A percentile compares a stretch with the other conserved stretches of the same genome.
Evolutionary conservation across 1,140 invertebrate species (phyloP).

Genomic region (Drosophila baimaii): DNA sequence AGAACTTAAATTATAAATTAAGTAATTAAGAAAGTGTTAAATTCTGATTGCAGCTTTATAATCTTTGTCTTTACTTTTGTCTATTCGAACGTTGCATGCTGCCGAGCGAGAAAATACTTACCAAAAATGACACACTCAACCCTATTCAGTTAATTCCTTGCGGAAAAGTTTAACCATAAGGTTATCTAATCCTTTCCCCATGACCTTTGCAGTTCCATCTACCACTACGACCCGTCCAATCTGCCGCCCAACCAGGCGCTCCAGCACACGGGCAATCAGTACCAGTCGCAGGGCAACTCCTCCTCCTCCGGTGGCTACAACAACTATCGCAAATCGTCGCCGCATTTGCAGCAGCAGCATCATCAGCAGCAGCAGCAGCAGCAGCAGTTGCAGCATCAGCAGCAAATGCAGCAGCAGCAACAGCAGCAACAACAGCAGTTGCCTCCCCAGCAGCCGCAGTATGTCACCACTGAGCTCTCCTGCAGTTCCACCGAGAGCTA

Average conservation of each 20-base stretch:
- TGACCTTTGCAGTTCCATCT: slow-evolving; percentile 85
- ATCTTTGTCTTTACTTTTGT: slow-evolving; percentile 17
- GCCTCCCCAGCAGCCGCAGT: slow-evolving; percentile 54
- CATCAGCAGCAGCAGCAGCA: slow-evolving; percentile 42
- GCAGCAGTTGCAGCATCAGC: slow-evolving; percentile 39
- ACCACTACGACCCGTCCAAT: slow-evolving; percentile 90
- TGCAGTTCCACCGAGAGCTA: slow-evolving; percentile 76
- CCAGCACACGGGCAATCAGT: slow-evolving; percentile 63
- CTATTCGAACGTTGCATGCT: slow-evolving; percentile 56
- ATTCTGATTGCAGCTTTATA: slow-evolving; percentile 21
- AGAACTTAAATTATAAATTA: not conserved
- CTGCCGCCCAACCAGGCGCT: slow-evolving; percentile 85
- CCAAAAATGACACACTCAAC: slow-evolving; percentile 26
- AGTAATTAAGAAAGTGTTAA: too few species aligned
- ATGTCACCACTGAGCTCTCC: slow-evolving; percentile 58
- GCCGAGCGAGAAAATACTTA: slow-evolving; percentile 54
- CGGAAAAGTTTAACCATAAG: too few species aligned
- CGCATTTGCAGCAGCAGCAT: slow-evolving; percentile 53
- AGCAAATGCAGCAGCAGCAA: slow-evolving; percentile 22
- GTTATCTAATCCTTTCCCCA: too few species aligned
- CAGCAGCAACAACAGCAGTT: slow-evolving; percentile 41
- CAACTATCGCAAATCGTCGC: slow-evolving; percentile 66
- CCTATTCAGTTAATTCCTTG: not conserved
- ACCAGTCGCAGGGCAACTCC: slow-evolving; percentile 58
- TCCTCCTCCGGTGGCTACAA: slow-evolving; percentile 68